Conservation (phyloP, 2,888 invertebrate genomes). For the Hemicrepidius hirtus region DNA sequence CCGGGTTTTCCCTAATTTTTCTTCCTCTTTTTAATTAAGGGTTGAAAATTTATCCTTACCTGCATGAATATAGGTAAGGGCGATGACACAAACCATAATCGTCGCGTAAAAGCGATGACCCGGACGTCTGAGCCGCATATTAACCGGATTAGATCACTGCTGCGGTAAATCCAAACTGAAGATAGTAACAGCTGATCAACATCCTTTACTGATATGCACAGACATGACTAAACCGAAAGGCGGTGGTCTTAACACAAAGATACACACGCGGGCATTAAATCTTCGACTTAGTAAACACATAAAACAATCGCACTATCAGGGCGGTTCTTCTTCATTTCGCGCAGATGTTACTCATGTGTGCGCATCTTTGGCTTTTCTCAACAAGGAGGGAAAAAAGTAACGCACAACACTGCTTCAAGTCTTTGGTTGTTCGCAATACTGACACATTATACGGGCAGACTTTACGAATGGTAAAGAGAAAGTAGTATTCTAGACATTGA, state of each 20-base stretch:
- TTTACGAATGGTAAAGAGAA: slow-evolving; percentile 54
- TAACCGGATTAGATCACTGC: slow-evolving; percentile 38
- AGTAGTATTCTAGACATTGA: slow-evolving; percentile 56
- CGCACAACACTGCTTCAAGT: background rate
- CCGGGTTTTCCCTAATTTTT: too few relatives aligned
- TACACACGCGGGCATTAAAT: slow-evolving; percentile 19
- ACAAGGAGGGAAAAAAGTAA: background rate
- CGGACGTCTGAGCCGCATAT: slow-evolving; percentile 38
- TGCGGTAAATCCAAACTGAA: slow-evolving; percentile 23
- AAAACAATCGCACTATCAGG: background rate
- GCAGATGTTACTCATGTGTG: slow-evolving; percentile 19
- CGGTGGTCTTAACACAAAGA: slow-evolving; percentile 12
- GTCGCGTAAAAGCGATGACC: slow-evolving; percentile 36
- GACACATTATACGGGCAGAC: slow-evolving; percentile 37
- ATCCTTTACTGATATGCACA: slow-evolving; percentile 41
- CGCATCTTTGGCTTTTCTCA: background rate
- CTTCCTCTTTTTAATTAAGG: background rate
- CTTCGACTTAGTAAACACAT: slow-evolving; percentile 2
- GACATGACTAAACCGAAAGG: slow-evolving; percentile 28
- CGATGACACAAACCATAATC: slow-evolving; percentile 43
- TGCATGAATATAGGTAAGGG: slow-evolving; percentile 34
- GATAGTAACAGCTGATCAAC: slow-evolving; percentile 50
- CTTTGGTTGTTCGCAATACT: slow-evolving; percentile 15
- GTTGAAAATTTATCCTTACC: slow-evolving; percentile 24
- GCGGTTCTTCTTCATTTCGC: slow-evolving; percentile 2